These are phyloP conservation scores for Drosophila tripunctata DNA, from an alignment of 2,888 invertebrate genomes.

Conservation along the genomic window DNA sequence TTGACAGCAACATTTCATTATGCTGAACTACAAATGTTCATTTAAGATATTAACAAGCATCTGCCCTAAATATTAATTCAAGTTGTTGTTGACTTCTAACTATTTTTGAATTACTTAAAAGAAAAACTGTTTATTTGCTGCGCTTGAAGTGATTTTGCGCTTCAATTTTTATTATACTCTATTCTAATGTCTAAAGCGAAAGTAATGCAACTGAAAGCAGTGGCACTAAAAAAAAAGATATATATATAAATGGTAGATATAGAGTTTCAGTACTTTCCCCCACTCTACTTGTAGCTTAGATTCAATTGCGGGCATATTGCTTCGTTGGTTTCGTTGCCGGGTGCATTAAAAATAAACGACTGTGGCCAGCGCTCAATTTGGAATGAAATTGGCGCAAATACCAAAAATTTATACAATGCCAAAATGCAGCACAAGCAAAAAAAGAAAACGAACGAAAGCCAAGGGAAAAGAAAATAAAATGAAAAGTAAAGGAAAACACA, in stretches of 20 bases:
- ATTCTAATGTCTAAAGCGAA: slow-evolving; percentile 34
- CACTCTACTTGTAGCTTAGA: not conserved
- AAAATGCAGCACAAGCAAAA: slow-evolving; percentile 60
- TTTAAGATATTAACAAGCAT: not conserved
- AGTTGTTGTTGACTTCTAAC: not conserved
- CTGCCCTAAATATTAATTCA: not conserved
- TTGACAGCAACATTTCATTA: not conserved
- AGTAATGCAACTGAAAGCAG: slow-evolving; percentile 45
- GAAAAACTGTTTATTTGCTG: not conserved
- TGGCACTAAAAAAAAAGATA: not conserved
- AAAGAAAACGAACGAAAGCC: slow-evolving; percentile 3
- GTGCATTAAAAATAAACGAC: slow-evolving; percentile 79
- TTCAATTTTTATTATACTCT: slow-evolving; percentile 37
- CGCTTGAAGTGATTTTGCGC: not conserved
- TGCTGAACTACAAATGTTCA: not conserved
- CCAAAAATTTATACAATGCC: slow-evolving; percentile 76
- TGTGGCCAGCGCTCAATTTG: slow-evolving; percentile 77
- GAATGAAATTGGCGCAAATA: slow-evolving; percentile 79
- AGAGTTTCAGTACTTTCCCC: not conserved
- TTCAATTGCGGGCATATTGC: slow-evolving; percentile 53
- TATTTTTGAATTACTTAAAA: not conserved
- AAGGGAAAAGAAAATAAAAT: slow-evolving; percentile 34
- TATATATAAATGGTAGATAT: slow-evolving; percentile 11
- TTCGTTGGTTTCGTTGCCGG: slow-evolving; percentile 45
- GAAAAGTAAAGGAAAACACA: slow-evolving; percentile 19